Conservation (phyloP, 2,888 invertebrate species). For the Seira ritae region DNA sequence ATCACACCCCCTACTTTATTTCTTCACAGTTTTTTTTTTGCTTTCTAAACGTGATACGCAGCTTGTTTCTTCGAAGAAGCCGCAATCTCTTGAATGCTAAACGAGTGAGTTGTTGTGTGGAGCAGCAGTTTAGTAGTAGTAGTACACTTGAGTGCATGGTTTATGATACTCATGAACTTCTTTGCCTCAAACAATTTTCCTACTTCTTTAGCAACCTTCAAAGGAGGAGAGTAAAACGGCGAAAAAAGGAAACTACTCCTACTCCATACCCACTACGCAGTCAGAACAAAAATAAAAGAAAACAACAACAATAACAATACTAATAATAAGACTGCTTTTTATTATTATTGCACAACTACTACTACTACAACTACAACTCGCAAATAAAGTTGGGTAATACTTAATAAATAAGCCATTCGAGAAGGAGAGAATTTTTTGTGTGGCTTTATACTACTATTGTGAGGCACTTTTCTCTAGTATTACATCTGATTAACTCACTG, state of each 20-base stretch:
- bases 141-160: background rate
- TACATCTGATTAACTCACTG: background rate
- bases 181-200: background rate
- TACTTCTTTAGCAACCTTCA: background rate
- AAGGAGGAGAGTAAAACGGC: no score
- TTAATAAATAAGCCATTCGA: background rate
- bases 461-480: background rate
- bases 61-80: background rate
- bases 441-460: background rate
- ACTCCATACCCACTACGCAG: background rate
- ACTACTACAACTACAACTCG: no score
- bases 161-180: conserved; percentile 15
- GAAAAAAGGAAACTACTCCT: no score
- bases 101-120: background rate
- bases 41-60: background rate
- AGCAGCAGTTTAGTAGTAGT: no score
- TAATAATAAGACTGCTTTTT: conserved; percentile 2
- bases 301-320: conserved; percentile 12
- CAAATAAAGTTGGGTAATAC: conserved; percentile 5
- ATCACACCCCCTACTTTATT: conserved; percentile 17
- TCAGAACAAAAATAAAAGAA: conserved; percentile 5
- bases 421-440: background rate
- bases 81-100: background rate
- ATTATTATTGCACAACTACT: conserved; percentile 20
- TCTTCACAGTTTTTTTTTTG: background rate